A percentile compares a stretch with the other conserved stretches of the same genome.
phyloP scores from a whole-genome alignment of 2,797 vertebrate species.

The Falco columbarius region DNA sequence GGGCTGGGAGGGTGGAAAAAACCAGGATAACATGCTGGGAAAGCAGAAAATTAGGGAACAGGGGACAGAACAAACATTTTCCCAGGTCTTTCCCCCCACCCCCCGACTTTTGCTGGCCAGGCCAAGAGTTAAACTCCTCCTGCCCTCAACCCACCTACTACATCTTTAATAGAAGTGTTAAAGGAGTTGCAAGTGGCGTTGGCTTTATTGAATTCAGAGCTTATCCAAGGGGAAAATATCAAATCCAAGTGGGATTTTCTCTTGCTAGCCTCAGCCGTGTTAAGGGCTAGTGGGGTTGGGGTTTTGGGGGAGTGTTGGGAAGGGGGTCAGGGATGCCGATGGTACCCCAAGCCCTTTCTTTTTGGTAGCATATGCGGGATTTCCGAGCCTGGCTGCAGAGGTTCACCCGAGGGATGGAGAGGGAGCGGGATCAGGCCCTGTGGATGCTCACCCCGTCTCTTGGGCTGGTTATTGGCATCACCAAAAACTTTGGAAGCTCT shows the following conservation, averaged over 20 bases:
- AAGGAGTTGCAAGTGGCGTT: constrained; percentile 16
- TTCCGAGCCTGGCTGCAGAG: accelerated
- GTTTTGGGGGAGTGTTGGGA: background rate
- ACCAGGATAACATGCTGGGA: accelerated
- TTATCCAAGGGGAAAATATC: constrained; percentile 51
- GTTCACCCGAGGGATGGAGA: accelerated
- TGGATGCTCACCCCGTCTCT: background rate
- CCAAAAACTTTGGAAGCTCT: background rate
- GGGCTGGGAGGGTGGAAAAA: background rate
- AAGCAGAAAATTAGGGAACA: background rate
- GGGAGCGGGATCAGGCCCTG: background rate
- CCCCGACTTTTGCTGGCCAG: accelerated
- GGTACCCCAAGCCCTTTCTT: background rate
- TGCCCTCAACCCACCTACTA: background rate
- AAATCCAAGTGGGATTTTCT: constrained; percentile 73
- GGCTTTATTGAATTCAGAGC: constrained; percentile 42
- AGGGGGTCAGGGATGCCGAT: background rate
- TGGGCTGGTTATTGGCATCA: background rate
- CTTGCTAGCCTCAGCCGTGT: background rate
- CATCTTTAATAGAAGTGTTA: constrained; percentile 41
- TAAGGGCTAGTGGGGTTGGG: background rate
- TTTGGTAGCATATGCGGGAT: background rate
- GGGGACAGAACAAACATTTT: background rate
- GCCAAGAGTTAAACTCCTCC: background rate
- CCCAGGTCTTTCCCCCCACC: accelerated